Conservation (phyloP, 2,797 vertebrate species). For the Amazona finschi region DNA sequence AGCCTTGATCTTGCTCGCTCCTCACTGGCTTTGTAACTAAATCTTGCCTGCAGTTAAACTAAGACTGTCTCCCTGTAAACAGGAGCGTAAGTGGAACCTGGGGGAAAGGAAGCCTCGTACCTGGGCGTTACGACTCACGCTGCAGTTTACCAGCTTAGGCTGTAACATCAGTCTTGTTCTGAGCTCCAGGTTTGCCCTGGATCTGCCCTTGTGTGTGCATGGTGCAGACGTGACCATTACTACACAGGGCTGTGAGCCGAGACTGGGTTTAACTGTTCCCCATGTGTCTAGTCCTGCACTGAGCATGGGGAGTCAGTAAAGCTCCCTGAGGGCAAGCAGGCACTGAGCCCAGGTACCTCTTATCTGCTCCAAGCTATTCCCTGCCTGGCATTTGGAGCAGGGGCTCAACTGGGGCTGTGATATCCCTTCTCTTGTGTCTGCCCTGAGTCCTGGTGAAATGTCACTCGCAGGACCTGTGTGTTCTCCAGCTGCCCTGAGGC, state of each 20-base stretch:
- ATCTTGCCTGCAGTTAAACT: neutral
- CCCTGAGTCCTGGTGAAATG: neutral
- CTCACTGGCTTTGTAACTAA: neutral
- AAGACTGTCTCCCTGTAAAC: neutral
- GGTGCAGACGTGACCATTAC: neutral
- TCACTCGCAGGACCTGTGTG: neutral
- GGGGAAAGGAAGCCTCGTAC: neutral
- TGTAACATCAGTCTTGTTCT: neutral
- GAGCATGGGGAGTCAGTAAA: neutral
- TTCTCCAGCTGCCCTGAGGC: neutral
- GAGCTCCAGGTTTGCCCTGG: neutral
- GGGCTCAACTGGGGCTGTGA: neutral
- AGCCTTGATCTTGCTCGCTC: neutral
- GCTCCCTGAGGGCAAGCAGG: neutral
- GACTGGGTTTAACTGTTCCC: neutral
- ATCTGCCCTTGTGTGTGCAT: accelerated
- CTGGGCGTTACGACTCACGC: neutral
- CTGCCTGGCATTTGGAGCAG: neutral
- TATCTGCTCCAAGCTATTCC: neutral
- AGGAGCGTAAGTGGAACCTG: neutral
- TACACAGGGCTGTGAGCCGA: neutral
- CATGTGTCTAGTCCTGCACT: neutral
- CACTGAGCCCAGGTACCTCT: neutral
- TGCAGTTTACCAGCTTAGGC: neutral
- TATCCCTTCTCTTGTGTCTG: neutral